Base-by-base conservation (phyloP, 1,140 invertebrate species). In the Varroa destructor region DNA sequence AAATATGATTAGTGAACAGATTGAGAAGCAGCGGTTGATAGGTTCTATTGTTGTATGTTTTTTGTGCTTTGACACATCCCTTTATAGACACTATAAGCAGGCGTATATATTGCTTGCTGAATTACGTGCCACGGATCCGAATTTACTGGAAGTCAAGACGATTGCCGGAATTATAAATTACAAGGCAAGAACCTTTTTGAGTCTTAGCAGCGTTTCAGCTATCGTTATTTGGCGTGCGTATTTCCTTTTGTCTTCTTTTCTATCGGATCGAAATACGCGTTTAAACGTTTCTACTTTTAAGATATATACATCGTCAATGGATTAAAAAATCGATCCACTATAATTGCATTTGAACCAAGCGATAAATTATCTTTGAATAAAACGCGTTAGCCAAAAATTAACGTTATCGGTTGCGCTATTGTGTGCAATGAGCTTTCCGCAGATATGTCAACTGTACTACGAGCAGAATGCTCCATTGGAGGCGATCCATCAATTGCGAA, bases 151-250 rank as follows among this genome's bases (percentile, higher is more conserved):
- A 83, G 87, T 97, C 5, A 91, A 94, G 81, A 90, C 88, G 43
- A 84, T 97, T n/a, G 93, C 91, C 71, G 90, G 92, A 8, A 91
- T 93, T 75, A 86, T 98, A 25, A 97, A 91, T 79, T 98, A 95
- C 78, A 97, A 97, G 82, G 84, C 97, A 58, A 71, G 36, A 14
- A n/a, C 25, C 70, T 71, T 25, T 14, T 40, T 73, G 46, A 51
- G 8, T 51, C 46, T 8, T 8, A 5, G 46, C 46, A 51, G 8
- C 46, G 4, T 3, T 8, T 25, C 0, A n/a, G 46, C 43, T 71
- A 57, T 10, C 14, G 25, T 43, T 37, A 37, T 0, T 71, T 10
- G 46, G 61, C 71, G 2, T 1, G n/a, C 12, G 3, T 55, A 12
- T 12, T 56, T 56, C 12, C 10, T 25, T 6, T 0, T 70, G 14